These are phyloP conservation scores for Sipha maydis DNA, from an alignment of 2,888 invertebrate species.

Conservation along the genomic window DNA sequence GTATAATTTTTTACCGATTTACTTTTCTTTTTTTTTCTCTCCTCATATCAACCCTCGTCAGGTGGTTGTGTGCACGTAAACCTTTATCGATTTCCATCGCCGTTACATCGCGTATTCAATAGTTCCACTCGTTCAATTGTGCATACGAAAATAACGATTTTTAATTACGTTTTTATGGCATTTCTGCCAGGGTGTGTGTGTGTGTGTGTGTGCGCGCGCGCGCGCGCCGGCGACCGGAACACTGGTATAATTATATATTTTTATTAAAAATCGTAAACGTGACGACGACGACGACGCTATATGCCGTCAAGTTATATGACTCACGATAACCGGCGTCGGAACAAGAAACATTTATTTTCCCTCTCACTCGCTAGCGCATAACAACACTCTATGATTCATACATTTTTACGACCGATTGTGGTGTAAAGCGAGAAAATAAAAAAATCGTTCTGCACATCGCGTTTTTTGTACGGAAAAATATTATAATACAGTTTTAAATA, in stretches of 20 bases:
- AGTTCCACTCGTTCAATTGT: background rate
- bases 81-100: background rate
- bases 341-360: background rate
- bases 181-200: no score
- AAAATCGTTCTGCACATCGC: background rate
- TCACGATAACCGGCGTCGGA: background rate
- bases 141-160: conserved; percentile 12
- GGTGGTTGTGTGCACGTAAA: background rate
- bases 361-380: background rate
- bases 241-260: conserved; percentile 13
- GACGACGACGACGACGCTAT: background rate
- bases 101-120: background rate
- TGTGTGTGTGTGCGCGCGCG: no score
- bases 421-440: background rate
- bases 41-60: no score
- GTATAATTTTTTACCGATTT: no score
- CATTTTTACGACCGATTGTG: background rate
- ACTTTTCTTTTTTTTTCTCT: no score
- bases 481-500: no score
- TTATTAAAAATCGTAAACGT: conserved; percentile 1
- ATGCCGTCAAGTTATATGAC: background rate
- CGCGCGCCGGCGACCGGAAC: background rate
- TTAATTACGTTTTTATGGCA: conserved; percentile 26
- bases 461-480: background rate
- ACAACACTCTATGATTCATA: background rate